Evolutionary conservation across 2,797 vertebrate genomes (phyloP).

Genomic region (Lepus townsendii): DNA sequence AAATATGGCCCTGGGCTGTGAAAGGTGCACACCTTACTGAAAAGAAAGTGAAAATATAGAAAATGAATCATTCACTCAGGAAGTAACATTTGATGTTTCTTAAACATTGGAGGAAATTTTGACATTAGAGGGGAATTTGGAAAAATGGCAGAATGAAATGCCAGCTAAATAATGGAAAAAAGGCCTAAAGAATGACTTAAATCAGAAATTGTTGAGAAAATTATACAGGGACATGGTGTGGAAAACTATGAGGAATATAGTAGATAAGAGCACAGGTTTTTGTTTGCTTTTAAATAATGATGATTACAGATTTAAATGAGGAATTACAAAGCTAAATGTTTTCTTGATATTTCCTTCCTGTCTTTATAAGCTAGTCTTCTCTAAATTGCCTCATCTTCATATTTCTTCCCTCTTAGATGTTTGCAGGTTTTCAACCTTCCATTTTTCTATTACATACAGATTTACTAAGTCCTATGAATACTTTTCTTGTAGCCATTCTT

Average conservation of each 20-base stretch:
- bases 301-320: not conserved
- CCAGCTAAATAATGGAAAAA: not conserved
- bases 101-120: not conserved
- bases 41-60: not conserved
- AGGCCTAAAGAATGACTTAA: not conserved
- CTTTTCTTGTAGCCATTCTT: not conserved
- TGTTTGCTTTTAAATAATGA: not conserved
- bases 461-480: not conserved
- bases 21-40: not conserved
- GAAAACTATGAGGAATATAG: not conserved
- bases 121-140: not conserved
- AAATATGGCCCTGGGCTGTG: not conserved
- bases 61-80: not conserved
- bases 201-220: slow-evolving; percentile 11
- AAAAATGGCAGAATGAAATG: not conserved
- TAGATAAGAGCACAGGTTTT: not conserved
- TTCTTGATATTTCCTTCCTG: not conserved
- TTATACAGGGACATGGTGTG: accelerated
- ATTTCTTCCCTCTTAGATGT: not conserved
- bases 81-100: slow-evolving; percentile 5
- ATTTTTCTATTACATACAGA: not conserved
- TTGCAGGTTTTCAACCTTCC: not conserved
- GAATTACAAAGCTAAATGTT: not conserved
- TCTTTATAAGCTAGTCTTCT: not conserved
- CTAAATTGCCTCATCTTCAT: not conserved